Percentiles rank a stretch among this genome's conserved stretches.
phyloP scores from a whole-genome alignment of 2,888 invertebrate species.

The Girardia tigrina region DNA sequence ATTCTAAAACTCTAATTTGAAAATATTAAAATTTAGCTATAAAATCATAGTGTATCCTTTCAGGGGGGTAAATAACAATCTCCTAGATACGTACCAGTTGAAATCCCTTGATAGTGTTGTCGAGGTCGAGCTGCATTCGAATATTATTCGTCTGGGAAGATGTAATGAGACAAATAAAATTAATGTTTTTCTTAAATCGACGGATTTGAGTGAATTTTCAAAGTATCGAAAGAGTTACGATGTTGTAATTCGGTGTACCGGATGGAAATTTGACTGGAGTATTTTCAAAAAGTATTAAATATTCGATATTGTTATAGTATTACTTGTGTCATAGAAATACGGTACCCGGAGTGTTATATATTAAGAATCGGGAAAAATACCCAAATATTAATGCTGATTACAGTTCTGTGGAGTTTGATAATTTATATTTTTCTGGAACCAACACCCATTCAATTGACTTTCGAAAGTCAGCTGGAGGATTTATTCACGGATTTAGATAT shows the following conservation, averaged over 20 bases:
- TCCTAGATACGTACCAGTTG: constrained; percentile 43
- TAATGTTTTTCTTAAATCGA: neutral
- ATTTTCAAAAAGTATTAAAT: constrained; percentile 44
- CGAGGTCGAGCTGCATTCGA: constrained; percentile 38
- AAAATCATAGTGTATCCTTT: too few relatives aligned
- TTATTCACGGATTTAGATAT: constrained; percentile 53
- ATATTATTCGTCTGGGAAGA: neutral
- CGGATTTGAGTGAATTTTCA: neutral
- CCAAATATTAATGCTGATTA: constrained; percentile 47
- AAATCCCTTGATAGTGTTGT: constrained; percentile 43
- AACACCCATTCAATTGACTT: constrained; percentile 51
- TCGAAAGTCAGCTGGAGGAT: constrained; percentile 52
- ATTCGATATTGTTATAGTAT: neutral
- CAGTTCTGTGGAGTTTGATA: constrained; percentile 45
- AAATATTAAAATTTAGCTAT: too few relatives aligned
- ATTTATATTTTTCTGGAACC: constrained; percentile 50
- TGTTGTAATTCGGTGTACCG: constrained; percentile 49
- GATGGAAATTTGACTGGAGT: constrained; percentile 49
- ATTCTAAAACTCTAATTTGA: too few relatives aligned
- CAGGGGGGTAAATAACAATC: constrained; percentile 43
- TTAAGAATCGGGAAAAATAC: constrained; percentile 42
- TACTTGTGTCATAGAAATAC: neutral
- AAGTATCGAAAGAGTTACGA: constrained; percentile 42
- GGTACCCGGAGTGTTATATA: neutral
- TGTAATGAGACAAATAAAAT: neutral